Base-by-base conservation (phyloP, 2,113 vertebrate species). In the Gambusia holbrooki region DNA sequence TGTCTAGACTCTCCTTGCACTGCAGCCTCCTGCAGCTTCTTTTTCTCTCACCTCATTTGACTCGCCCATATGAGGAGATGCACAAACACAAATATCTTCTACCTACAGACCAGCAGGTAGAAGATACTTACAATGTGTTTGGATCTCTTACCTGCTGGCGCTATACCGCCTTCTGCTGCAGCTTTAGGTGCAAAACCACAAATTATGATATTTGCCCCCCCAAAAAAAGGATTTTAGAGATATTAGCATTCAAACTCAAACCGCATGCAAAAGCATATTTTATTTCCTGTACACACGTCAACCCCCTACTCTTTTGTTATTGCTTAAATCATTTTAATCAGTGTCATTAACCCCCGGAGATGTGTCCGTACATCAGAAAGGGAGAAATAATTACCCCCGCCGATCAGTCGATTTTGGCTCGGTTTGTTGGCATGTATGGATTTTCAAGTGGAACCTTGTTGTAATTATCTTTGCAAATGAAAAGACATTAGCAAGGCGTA, bases 401-500 rank as follows among this genome's bases (percentile, higher is more conserved):
- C 68, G 77, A 83, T 80, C 87, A 79, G 77, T 87, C 66, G 74
- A 87, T 88, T 87, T 86, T 77, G 66, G 68, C 83, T 90, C 68
- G 5, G 66, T 82, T 89, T 76, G 66, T 79, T 63, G 70, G 63
- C 79, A 84, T 71, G 81, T 90, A 91, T 89, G 79, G 86, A 91
- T 92, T 87, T 90, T 82, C 84, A 86, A 87, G 88, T 88, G 84
- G 85, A 89, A 89, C 79, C 67, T 77, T 87, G 82, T 90, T 91
- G 90, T 90, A 94, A 92, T 94, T 93, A 92, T 90, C 90, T 89
- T 89, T 87, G 80, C 89, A 92, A 93, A 93, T 90, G 89, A 92
- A 91, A 93, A 90, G 84, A 92, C 87, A 93, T 92, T 90, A 93
- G 87, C 86, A 35, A 79, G 84, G 81, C 79, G 35, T 81, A 86